These are phyloP conservation scores for Vombatus ursinus DNA, from an alignment of 2,113 vertebrate genomes.

Conservation along the genomic window DNA sequence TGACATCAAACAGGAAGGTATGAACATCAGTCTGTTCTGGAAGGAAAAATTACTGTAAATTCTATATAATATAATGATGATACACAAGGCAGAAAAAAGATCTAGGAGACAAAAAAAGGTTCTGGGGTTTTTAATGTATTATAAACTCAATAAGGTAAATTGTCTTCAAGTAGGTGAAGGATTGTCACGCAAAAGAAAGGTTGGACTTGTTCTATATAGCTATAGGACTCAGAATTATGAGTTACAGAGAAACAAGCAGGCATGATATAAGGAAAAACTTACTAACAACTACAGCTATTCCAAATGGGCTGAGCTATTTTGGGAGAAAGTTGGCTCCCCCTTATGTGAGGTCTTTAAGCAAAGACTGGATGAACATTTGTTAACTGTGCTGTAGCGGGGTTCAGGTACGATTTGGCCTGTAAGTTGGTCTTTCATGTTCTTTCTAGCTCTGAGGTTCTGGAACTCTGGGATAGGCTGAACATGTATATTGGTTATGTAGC, in stretches of 20 bases:
- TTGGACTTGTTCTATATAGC: neutral
- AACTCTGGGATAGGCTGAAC: neutral
- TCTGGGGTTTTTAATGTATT: neutral
- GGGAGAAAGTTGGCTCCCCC: neutral
- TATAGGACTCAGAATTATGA: neutral
- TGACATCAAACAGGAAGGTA: neutral
- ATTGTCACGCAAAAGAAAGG: neutral
- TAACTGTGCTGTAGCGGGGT: neutral
- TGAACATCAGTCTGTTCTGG: neutral
- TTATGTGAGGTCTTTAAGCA: neutral
- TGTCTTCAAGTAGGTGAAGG: neutral
- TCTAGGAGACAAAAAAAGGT: neutral
- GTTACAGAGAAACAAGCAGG: neutral
- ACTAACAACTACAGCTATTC: neutral
- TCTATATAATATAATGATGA: neutral
- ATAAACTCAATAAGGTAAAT: neutral
- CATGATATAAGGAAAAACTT: neutral
- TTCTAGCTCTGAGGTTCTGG: neutral
- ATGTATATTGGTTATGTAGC: neutral
- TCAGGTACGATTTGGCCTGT: neutral
- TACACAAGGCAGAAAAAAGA: neutral
- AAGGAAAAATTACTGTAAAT: neutral
- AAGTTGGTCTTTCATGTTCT: neutral
- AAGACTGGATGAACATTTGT: neutral
- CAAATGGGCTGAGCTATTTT: neutral